Evolutionary conservation across 2,113 vertebrate species (phyloP).

Genomic region (Myxocyprinus asiaticus): DNA sequence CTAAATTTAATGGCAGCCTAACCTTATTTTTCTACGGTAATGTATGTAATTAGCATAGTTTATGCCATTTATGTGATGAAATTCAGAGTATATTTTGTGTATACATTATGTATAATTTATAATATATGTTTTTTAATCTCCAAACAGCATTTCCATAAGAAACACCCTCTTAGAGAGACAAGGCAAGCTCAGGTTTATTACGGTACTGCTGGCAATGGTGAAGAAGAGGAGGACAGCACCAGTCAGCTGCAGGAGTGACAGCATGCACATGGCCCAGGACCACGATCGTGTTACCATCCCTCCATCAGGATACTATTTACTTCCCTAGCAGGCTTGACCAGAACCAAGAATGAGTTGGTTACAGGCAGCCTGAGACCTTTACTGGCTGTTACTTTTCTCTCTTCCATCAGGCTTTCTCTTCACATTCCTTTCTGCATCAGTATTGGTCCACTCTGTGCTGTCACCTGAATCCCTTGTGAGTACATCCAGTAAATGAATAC

Average conservation of each 20-base stretch:
- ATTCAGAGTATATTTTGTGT: too few relatives aligned
- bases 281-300: conserved; percentile 1
- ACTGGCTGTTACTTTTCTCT: conserved; percentile 20
- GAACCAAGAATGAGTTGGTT: neutral
- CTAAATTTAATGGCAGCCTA: too few relatives aligned
- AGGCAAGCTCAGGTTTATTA: conserved; percentile 36
- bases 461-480: conserved; percentile 16
- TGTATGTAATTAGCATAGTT: too few relatives aligned
- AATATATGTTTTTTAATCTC: too few relatives aligned
- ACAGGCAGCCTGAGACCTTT: neutral
- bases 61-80: too few relatives aligned
- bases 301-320: too few relatives aligned
- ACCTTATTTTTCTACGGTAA: too few relatives aligned
- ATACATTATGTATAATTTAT: too few relatives aligned
- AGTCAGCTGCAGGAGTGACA: conserved; percentile 28
- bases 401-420: conserved; percentile 17
- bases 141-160: too few relatives aligned
- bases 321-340: conserved; percentile 25
- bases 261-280: neutral
- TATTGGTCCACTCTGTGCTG: neutral
- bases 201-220: conserved; percentile 51
- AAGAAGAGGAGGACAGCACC: conserved; percentile 17
- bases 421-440: neutral
- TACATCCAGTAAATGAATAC: conserved; percentile 6
- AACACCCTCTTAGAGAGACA: conserved; percentile 47